Percentiles rank a stretch among this genome's conserved stretches.
These are phyloP conservation scores for Eudorcas thomsonii DNA, from an alignment of 2,113 vertebrate genomes.

Conservation along the genomic window DNA sequence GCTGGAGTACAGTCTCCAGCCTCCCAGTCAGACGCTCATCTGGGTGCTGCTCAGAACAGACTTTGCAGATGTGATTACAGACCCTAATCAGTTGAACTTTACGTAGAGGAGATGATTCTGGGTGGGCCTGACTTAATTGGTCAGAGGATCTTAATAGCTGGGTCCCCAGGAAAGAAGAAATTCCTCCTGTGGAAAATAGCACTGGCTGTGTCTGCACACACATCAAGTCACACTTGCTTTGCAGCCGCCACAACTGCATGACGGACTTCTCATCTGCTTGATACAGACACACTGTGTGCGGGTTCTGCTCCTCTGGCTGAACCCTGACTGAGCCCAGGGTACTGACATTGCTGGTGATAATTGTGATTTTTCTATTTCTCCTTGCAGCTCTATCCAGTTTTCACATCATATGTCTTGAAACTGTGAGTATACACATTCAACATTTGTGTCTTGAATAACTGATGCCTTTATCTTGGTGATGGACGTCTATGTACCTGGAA, in stretches of 20 bases:
- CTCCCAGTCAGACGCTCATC: background rate
- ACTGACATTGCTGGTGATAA: background rate
- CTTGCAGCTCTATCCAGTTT: no score
- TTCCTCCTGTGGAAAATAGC: rapidly evolving
- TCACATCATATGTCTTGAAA: background rate
- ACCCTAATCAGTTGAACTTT: background rate
- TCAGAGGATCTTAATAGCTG: background rate
- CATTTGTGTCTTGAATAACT: background rate
- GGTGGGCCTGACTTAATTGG: background rate
- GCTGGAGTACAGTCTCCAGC: background rate
- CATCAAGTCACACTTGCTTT: rapidly evolving
- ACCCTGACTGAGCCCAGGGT: background rate
- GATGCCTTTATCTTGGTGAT: background rate
- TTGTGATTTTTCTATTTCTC: background rate
- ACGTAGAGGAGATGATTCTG: background rate
- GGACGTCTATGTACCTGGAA: background rate
- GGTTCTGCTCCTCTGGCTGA: background rate
- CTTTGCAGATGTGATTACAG: background rate
- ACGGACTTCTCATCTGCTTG: background rate
- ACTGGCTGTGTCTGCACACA: rapidly evolving
- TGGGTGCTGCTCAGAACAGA: background rate
- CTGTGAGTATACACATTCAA: background rate
- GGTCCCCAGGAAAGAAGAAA: background rate
- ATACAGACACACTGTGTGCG: rapidly evolving
- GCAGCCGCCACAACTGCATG: rapidly evolving